A percentile compares a stretch with the other conserved stretches of the same genome.
Conservation (phyloP, 2,797 vertebrate genomes). For the Molossus molossus region DNA sequence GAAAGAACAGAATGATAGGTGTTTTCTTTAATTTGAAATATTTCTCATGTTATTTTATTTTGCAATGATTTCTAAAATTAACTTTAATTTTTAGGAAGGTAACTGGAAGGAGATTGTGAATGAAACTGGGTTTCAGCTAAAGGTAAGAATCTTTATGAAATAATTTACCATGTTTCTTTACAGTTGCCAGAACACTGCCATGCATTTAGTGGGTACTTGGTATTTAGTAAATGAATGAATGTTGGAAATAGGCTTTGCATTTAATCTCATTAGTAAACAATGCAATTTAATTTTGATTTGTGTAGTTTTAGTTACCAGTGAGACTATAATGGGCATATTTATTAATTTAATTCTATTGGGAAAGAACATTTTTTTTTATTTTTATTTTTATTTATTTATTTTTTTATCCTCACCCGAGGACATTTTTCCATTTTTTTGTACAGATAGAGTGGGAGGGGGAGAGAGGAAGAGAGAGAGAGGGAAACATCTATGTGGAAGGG, state of each 20-base stretch:
- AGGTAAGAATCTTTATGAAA: slow-evolving; percentile 91
- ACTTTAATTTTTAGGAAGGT: slow-evolving; percentile 92
- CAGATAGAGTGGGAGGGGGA: too few relatives aligned
- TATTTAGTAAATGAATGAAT: slow-evolving; percentile 10
- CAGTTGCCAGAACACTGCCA: background rate
- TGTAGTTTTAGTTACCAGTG: slow-evolving; percentile 60
- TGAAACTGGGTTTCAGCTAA: slow-evolving; percentile 97
- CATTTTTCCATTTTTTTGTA: too few relatives aligned
- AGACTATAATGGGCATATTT: slow-evolving; percentile 1
- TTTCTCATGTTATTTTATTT: slow-evolving; percentile 58
- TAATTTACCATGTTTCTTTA: background rate
- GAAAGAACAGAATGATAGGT: slow-evolving; percentile 19
- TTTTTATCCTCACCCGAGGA: too few relatives aligned
- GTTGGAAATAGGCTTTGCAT: slow-evolving; percentile 55
- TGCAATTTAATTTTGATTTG: slow-evolving; percentile 55
- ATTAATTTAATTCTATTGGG: slow-evolving; percentile 43
- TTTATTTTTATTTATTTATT: too few relatives aligned
- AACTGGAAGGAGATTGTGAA: slow-evolving; percentile 97
- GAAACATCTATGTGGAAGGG: too few relatives aligned
- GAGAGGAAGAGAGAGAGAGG: too few relatives aligned
- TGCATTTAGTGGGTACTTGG: background rate
- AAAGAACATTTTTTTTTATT: slow-evolving; percentile 56
- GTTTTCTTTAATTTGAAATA: slow-evolving; percentile 53
- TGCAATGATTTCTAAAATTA: slow-evolving; percentile 75
- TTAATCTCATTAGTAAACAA: slow-evolving; percentile 31